These are phyloP conservation scores for Oryctolagus cuniculus DNA, from an alignment of 2,113 vertebrate genomes.

Conservation along the genomic window DNA sequence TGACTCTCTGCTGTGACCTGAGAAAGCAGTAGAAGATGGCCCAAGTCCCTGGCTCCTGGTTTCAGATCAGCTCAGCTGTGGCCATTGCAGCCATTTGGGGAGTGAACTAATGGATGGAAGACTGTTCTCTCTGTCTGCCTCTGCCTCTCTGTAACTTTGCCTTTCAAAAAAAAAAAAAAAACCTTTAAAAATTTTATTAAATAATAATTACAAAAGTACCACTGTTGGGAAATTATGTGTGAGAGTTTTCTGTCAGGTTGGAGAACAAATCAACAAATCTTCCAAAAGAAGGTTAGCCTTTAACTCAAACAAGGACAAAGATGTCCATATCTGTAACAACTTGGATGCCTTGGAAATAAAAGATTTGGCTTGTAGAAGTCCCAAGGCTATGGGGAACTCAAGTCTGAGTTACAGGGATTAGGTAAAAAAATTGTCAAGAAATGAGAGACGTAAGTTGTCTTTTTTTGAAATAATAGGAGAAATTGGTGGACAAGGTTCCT, in stretches of 20 bases:
- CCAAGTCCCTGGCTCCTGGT: no score
- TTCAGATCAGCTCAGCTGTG: no score
- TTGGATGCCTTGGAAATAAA: constrained; percentile 37
- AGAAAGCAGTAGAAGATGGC: no score
- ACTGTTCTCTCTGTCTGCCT: no score
- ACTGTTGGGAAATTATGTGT: constrained; percentile 9
- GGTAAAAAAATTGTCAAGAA: neutral
- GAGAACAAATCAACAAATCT: constrained; percentile 32
- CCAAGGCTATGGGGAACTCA: neutral
- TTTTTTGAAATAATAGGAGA: neutral
- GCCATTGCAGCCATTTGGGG: no score
- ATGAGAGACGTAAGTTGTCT: neutral
- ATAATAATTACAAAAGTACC: constrained; percentile 36
- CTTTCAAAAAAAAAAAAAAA: no score
- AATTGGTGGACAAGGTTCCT: constrained; percentile 43
- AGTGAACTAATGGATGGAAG: no score
- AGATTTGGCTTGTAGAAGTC: neutral
- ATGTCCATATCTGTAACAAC: constrained; percentile 36
- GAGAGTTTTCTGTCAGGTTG: constrained; percentile 12
- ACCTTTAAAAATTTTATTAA: neutral
- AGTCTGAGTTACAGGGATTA: neutral
- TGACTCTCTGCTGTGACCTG: no score
- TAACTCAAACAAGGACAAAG: constrained; percentile 10
- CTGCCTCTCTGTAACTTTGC: no score
- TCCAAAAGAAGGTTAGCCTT: constrained; percentile 28